Evolutionary conservation across 2,797 vertebrate genomes (phyloP), one percentile per base, ranked within the genome.

Genomic region (Cercopithecus petaurista): DNA sequence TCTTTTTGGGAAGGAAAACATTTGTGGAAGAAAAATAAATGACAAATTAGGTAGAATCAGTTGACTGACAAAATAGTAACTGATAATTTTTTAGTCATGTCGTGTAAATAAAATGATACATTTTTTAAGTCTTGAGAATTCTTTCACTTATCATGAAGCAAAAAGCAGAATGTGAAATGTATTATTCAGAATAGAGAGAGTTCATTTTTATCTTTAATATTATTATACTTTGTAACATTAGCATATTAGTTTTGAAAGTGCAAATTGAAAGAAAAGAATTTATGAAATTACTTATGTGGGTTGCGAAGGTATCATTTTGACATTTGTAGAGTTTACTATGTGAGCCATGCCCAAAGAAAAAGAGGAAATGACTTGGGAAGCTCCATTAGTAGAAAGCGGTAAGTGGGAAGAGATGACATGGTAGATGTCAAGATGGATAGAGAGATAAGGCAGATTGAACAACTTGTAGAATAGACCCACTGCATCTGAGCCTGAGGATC

Each of bases 351-450:
- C 70, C 30, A 72, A 1, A 57, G 55, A 85, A 72, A 61, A 43
- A 59, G 84, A 73, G 94, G 59, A 67, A 93, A 80, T 88, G 46
- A 30, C 50, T 84, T 55, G 14, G 22, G 61, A 79, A n/a, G 19
- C 1, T 95, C 28, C 30, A 92, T 96, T 36, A 30, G n/a, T 88
- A 84, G 95, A 88, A 96, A 95, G 26, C 30, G 81, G 75, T 95
- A 96, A n/a, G 67, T 39, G 24, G 88, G 85, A 85, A 46, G 73
- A 96, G 50, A 91, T 90, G 91, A 43, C 55, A 88, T 19, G 57
- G 75, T 17, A 85, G 84, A 82, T 64, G 67, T 39, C 1, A 88
- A 95, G 96, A 97, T 90, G 50, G 83, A 96, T 48, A 88, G 92
- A 41, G 70, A 46, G 19, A 96, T 84, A 97, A 90, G 73, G 79